Conservation (phyloP, 2,888 invertebrate species). For the Drosophila kambysellisi region DNA sequence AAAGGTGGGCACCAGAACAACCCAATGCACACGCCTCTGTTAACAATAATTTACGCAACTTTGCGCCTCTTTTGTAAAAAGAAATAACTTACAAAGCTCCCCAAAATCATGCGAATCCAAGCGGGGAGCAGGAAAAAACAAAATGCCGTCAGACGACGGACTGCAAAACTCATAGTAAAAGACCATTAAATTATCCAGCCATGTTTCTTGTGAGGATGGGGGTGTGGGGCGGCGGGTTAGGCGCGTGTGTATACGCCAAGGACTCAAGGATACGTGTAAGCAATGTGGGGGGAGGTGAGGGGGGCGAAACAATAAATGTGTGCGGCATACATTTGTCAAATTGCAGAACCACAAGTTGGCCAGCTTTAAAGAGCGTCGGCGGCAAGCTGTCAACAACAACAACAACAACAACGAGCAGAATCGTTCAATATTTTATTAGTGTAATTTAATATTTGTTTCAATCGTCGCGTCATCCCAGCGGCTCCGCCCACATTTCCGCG, state of each 20-base stretch:
- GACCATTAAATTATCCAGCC: conserved; percentile 75
- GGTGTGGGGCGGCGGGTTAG: neutral
- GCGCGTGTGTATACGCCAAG: neutral
- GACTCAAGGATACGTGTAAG: conserved; percentile 1
- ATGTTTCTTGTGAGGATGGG: neutral
- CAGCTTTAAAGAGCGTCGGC: conserved; percentile 45
- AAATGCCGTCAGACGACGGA: conserved; percentile 30
- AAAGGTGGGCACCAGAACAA: conserved; percentile 32
- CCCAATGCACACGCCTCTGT: conserved; percentile 74
- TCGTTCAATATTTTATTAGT: conserved; percentile 77
- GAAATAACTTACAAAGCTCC: conserved; percentile 75
- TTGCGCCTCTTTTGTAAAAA: conserved; percentile 79
- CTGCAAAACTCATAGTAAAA: conserved; percentile 73
- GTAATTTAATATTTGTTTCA: conserved; percentile 70
- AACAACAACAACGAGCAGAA: conserved; percentile 38
- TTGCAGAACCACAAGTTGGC: conserved; percentile 52
- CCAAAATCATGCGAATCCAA: conserved; percentile 38
- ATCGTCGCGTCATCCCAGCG: neutral
- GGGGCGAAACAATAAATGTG: conserved; percentile 60
- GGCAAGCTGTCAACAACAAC: conserved; percentile 5
- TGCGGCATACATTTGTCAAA: conserved; percentile 72
- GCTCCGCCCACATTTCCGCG: conserved; percentile 1
- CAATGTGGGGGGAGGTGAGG: too few relatives aligned
- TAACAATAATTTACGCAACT: conserved; percentile 79
- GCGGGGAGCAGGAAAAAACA: conserved; percentile 14